These are phyloP conservation scores for Synergus itoensis DNA, from an alignment of 2,888 invertebrate genomes.

Conservation along the genomic window DNA sequence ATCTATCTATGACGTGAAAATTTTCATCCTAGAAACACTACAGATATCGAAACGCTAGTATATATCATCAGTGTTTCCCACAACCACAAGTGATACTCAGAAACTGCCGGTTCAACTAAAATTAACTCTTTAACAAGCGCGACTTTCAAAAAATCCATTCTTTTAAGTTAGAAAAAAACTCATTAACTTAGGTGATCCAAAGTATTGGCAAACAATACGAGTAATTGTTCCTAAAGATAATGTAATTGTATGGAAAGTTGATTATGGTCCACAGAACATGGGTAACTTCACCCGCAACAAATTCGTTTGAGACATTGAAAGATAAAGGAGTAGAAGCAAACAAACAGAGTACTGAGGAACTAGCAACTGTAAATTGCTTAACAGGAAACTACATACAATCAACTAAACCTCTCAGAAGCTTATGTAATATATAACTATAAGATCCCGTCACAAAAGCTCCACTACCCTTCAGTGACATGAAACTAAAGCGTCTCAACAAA, in stretches of 20 bases:
- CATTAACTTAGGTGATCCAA: too few species aligned
- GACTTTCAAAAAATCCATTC: too few species aligned
- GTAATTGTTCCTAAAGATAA: neutral
- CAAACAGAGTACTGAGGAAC: neutral
- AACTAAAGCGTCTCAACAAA: conserved; percentile 35
- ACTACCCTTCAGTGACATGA: conserved; percentile 22
- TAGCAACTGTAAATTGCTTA: conserved; percentile 21
- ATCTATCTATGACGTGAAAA: too few species aligned
- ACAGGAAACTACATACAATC: conserved; percentile 35
- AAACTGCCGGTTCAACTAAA: too few species aligned
- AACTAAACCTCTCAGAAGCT: conserved; percentile 32
- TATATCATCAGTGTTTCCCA: too few species aligned
- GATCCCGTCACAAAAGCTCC: conserved; percentile 1
- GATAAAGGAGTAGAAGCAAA: conserved; percentile 6
- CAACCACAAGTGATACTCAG: too few species aligned
- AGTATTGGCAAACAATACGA: neutral
- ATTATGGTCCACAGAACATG: neutral
- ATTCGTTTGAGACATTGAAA: conserved; percentile 19
- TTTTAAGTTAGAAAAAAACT: too few species aligned
- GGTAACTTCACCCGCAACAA: neutral
- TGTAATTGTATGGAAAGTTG: neutral
- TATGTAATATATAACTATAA: conserved; percentile 11
- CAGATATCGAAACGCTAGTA: too few species aligned
- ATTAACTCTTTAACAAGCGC: too few species aligned
- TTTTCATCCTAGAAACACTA: too few species aligned